A percentile compares a stretch with the other conserved stretches of the same genome.
phyloP scores from a whole-genome alignment of 2,797 vertebrate species.

The Pristis pectinata region DNA sequence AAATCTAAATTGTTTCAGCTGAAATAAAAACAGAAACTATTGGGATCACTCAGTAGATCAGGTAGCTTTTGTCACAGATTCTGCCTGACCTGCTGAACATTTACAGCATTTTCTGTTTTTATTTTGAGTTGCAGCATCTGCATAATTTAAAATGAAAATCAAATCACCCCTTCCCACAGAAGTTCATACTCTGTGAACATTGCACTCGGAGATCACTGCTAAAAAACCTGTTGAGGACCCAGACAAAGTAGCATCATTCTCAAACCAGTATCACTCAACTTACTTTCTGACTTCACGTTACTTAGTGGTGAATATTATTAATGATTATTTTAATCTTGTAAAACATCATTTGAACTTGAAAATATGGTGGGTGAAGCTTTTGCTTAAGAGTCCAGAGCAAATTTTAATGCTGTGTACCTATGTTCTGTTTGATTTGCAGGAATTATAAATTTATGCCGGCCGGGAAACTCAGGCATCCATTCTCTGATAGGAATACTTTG shows the following conservation, averaged over 20 bases:
- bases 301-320: not conserved
- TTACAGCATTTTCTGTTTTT: too few relatives aligned
- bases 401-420: not conserved
- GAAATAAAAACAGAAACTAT: too few relatives aligned
- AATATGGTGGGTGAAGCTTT: not conserved
- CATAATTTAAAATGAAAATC: too few relatives aligned
- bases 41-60: too few relatives aligned
- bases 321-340: not conserved
- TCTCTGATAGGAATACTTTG: conserved; percentile 94
- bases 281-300: not conserved
- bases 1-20: too few relatives aligned
- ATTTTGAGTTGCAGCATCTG: too few relatives aligned
- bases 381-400: not conserved
- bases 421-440: conserved; percentile 58
- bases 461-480: conserved; percentile 91
- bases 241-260: not conserved
- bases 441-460: conserved; percentile 95
- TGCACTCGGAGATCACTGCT: too few relatives aligned
- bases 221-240: too few relatives aligned
- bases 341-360: not conserved
- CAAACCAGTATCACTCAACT: not conserved
- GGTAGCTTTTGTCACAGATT: too few relatives aligned
- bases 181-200: too few relatives aligned
- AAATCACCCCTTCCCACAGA: too few relatives aligned
- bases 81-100: too few relatives aligned